Percentiles rank a stretch among this genome's conserved stretches.
Evolutionary conservation across 2,113 vertebrate genomes (phyloP).

Genomic region (Geococcyx californianus): DNA sequence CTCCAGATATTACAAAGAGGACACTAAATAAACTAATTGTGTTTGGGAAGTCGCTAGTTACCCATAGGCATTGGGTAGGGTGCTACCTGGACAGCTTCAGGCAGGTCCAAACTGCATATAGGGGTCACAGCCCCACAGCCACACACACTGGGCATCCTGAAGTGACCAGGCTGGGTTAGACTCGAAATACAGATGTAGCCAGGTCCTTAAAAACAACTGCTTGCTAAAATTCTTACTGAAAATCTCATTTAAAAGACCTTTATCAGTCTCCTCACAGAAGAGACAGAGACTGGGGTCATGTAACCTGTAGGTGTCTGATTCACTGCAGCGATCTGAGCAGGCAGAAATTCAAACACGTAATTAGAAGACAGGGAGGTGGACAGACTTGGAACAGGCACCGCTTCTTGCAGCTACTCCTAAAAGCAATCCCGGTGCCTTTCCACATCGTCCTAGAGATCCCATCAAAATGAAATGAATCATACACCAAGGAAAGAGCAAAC

Average conservation of each 20-base stretch:
- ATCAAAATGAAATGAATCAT: not conserved
- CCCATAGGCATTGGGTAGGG: accelerated
- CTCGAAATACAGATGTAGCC: not conserved
- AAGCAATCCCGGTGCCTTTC: not conserved
- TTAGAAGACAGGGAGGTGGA: not conserved
- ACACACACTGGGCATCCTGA: not conserved
- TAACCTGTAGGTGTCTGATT: not conserved
- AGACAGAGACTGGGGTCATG: not conserved
- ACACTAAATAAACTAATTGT: not conserved
- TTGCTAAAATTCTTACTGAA: not conserved
- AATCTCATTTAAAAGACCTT: not conserved
- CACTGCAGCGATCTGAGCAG: not conserved
- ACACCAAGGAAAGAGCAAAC: not conserved
- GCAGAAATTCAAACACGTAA: not conserved
- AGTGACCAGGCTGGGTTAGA: not conserved
- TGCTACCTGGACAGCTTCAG: not conserved
- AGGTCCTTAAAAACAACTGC: not conserved
- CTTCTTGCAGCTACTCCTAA: not conserved
- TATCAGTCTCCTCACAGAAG: not conserved
- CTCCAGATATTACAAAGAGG: not conserved
- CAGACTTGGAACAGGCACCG: not conserved
- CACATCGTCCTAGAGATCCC: not conserved
- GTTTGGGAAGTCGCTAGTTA: not conserved
- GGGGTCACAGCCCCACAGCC: not conserved
- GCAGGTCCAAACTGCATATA: not conserved